phyloP scores from a whole-genome alignment of 2,797 vertebrate genomes.

The Thunnus albacares region DNA sequence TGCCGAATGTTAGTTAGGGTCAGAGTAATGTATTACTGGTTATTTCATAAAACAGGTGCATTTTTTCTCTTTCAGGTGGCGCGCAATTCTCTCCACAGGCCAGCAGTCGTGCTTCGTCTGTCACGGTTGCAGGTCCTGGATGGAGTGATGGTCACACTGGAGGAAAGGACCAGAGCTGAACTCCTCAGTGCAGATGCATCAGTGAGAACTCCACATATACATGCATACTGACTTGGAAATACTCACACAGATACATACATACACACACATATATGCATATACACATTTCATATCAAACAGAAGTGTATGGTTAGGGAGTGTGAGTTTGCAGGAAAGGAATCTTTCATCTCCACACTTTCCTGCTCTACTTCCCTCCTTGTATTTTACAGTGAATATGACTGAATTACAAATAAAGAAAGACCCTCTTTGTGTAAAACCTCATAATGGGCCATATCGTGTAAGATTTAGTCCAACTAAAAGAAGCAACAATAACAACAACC shows the following conservation, averaged over 20 bases:
- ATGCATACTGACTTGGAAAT: not conserved
- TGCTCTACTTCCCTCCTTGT: not conserved
- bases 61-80: constrained; percentile 80
- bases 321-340: not conserved
- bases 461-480: constrained; percentile 42
- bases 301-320: not conserved
- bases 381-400: constrained; percentile 33
- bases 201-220: constrained; percentile 72
- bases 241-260: not conserved
- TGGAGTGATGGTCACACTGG: constrained; percentile 83
- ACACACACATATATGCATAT: not conserved
- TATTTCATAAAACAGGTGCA: constrained; percentile 22
- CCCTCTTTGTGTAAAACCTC: constrained; percentile 36
- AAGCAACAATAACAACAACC: constrained; percentile 43
- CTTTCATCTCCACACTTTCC: not conserved
- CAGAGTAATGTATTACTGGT: not conserved
- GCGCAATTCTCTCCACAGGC: constrained; percentile 84
- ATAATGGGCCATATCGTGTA: constrained; percentile 47
- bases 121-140: constrained; percentile 89
- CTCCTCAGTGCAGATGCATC: constrained; percentile 82
- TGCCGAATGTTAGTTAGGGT: not conserved
- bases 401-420: constrained; percentile 34
- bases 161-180: constrained; percentile 89
- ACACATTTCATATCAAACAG: not conserved
- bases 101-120: constrained; percentile 83